Evolutionary conservation across 1,140 invertebrate species (phyloP).

Genomic region (Eupeodes corollae): DNA sequence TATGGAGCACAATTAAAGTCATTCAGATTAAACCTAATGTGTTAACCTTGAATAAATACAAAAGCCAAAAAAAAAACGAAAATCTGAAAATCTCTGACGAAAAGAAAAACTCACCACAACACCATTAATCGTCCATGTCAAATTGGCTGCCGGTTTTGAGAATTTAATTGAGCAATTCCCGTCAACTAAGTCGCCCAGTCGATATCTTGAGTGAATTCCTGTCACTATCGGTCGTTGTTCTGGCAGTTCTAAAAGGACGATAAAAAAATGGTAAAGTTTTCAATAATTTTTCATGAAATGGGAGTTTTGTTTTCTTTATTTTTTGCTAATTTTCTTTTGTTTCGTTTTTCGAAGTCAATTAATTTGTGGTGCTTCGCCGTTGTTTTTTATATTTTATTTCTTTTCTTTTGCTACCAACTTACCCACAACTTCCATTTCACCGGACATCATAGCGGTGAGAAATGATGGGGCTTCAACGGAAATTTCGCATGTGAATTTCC

Average conservation of each 20-base stretch:
- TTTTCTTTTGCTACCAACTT: conserved; percentile 30
- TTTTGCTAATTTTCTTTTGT: conserved; percentile 9
- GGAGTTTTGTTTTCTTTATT: conserved; percentile 33
- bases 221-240: conserved; percentile 54
- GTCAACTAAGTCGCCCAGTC: conserved; percentile 55
- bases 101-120: conserved; percentile 47
- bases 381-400: not conserved
- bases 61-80: too few species aligned
- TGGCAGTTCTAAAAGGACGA: conserved; percentile 50
- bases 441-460: conserved; percentile 59
- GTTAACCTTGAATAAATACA: too few species aligned
- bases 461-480: conserved; percentile 76
- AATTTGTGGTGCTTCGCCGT: conserved; percentile 7
- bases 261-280: not conserved
- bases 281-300: not conserved
- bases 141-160: conserved; percentile 69
- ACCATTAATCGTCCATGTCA: conserved; percentile 76
- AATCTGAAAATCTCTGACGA: too few species aligned
- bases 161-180: conserved; percentile 63
- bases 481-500: conserved; percentile 68
- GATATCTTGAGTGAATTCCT: conserved; percentile 57
- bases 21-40: too few species aligned
- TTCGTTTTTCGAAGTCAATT: conserved; percentile 5
- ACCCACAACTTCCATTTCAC: conserved; percentile 64
- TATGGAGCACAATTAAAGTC: too few species aligned